A percentile compares a stretch with the other conserved stretches of the same genome.
Evolutionary conservation across 2,888 invertebrate species (phyloP).

Genomic region (Parnassius orleans): DNA sequence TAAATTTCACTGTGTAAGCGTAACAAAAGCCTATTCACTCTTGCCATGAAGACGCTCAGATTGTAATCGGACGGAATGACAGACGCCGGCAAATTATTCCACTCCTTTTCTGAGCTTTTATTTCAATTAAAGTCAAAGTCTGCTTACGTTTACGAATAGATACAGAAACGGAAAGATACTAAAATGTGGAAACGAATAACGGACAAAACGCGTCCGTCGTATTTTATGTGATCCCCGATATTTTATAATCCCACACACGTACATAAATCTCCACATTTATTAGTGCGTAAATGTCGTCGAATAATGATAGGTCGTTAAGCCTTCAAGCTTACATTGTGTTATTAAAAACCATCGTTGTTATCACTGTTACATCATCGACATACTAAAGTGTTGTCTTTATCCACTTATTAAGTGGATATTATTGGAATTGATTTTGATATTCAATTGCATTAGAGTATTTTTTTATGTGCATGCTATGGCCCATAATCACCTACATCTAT

Average conservation of each 20-base stretch:
- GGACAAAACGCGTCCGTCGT: slow-evolving; percentile 13
- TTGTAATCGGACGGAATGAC: too few relatives aligned
- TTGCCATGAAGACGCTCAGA: too few relatives aligned
- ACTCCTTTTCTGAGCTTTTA: too few relatives aligned
- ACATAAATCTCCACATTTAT: slow-evolving; percentile 26
- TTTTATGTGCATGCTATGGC: too few relatives aligned
- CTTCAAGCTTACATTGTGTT: slow-evolving; percentile 20
- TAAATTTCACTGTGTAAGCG: too few relatives aligned
- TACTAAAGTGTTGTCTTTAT: neutral
- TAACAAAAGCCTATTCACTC: too few relatives aligned
- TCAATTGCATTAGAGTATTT: too few relatives aligned
- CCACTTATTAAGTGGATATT: neutral
- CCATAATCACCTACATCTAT: too few relatives aligned
- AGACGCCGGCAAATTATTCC: too few relatives aligned
- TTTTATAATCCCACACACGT: slow-evolving; percentile 19
- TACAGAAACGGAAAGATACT: neutral
- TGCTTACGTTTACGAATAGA: neutral
- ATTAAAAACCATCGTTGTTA: slow-evolving; percentile 19
- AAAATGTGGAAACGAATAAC: slow-evolving; percentile 4
- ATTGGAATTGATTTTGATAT: neutral
- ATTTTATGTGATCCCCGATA: slow-evolving; percentile 13
- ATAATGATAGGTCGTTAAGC: slow-evolving; percentile 25
- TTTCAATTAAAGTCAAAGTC: neutral
- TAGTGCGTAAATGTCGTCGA: slow-evolving; percentile 25
- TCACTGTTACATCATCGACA: neutral